A percentile compares a stretch with the other conserved stretches of the same genome.
Evolutionary conservation across 2,113 vertebrate species (phyloP).

Genomic region (Calypte anna): DNA sequence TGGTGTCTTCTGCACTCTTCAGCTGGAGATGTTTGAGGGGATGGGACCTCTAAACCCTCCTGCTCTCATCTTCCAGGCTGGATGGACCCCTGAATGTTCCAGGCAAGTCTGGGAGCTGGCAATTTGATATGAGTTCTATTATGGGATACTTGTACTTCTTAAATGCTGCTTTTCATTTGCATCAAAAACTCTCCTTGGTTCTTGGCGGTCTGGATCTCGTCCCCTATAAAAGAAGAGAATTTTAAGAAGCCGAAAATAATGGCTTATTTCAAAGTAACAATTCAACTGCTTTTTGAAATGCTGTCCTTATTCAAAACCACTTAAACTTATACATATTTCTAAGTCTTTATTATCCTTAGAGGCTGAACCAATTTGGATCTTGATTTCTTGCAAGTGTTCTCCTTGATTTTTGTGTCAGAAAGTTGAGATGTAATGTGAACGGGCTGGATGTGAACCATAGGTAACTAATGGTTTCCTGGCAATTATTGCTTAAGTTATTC

Average conservation of each 20-base stretch:
- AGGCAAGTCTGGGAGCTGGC: background rate
- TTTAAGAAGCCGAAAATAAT: constrained; percentile 71
- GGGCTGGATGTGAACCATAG: background rate
- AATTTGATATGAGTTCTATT: background rate
- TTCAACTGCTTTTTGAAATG: constrained; percentile 63
- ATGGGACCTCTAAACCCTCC: background rate
- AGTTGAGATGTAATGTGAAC: constrained; percentile 34
- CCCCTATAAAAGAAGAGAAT: constrained; percentile 56
- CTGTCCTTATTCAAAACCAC: constrained; percentile 61
- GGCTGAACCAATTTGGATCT: constrained; percentile 65
- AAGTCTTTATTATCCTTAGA: constrained; percentile 66
- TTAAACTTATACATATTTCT: constrained; percentile 71
- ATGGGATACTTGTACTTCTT: constrained; percentile 72
- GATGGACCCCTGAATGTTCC: background rate
- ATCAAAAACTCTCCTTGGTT: constrained; percentile 55
- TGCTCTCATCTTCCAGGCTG: background rate
- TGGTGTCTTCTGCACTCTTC: fast-evolving
- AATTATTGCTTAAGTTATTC: constrained; percentile 49
- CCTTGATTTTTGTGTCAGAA: constrained; percentile 63
- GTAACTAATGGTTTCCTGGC: constrained; percentile 29
- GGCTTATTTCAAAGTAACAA: constrained; percentile 74
- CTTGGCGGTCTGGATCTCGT: constrained; percentile 52
- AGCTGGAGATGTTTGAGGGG: background rate
- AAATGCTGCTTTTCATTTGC: constrained; percentile 67
- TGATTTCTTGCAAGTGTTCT: constrained; percentile 41